Conservation (phyloP, 1,140 invertebrate species). For the Hermatobates lingyangjiaoensis region DNA sequence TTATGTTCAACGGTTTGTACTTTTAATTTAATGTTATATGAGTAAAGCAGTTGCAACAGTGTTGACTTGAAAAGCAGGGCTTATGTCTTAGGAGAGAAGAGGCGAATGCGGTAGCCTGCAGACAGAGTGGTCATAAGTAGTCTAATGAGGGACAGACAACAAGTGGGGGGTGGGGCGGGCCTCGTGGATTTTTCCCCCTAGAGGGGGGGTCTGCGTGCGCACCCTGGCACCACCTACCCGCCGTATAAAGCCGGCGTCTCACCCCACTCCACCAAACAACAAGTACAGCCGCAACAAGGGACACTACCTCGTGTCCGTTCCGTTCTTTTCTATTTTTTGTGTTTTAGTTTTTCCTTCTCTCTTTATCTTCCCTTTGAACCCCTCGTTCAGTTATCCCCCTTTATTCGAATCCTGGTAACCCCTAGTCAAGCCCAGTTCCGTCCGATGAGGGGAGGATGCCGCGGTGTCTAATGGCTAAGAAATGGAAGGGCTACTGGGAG, state of each 20-base stretch:
- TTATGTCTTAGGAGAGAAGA: too few relatives aligned
- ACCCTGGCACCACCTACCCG: constrained; percentile 7
- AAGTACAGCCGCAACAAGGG: constrained; percentile 9
- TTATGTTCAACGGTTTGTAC: too few relatives aligned
- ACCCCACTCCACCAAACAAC: not conserved
- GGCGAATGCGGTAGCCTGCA: too few relatives aligned
- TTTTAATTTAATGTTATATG: too few relatives aligned
- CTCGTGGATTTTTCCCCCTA: too few relatives aligned
- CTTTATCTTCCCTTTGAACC: constrained; percentile 7
- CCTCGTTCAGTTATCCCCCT: not conserved
- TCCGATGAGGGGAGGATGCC: constrained; percentile 17
- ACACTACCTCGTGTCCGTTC: constrained; percentile 12
- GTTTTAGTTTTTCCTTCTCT: constrained; percentile 14
- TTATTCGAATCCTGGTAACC: not conserved
- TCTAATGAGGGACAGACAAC: too few relatives aligned
- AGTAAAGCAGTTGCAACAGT: too few relatives aligned
- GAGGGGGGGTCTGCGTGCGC: too few relatives aligned
- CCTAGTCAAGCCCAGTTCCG: not conserved
- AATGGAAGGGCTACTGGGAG: constrained; percentile 72
- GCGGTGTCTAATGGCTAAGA: constrained; percentile 53
- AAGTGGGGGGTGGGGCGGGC: too few relatives aligned
- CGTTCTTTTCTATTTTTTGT: constrained; percentile 15
- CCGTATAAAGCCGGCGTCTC: constrained; percentile 8
- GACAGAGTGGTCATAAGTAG: too few relatives aligned
- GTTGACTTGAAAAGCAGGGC: too few relatives aligned